Percentiles rank a stretch among this genome's conserved stretches.
Evolutionary conservation across 2,888 invertebrate species (phyloP).

Genomic region (Cataglyphis altisquamis): DNA sequence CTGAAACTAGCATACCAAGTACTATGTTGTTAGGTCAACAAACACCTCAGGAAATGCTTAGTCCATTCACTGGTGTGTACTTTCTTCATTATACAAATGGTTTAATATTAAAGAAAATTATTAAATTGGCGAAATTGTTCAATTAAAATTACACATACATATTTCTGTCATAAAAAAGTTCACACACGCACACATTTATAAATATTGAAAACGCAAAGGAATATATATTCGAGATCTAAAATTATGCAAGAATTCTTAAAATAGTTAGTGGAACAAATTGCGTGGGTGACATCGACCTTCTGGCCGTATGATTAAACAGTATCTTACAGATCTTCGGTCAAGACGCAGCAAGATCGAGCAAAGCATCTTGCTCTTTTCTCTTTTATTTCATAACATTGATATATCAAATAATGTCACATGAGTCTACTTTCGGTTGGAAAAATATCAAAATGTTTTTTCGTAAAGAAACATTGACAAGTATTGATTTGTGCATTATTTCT

Average conservation of each 20-base stretch:
- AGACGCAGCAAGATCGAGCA: neutral
- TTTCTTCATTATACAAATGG: conserved; percentile 18
- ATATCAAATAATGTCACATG: conserved; percentile 47
- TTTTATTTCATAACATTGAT: neutral
- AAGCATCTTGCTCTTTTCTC: conserved; percentile 31
- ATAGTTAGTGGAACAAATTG: conserved; percentile 75
- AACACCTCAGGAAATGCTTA: conserved; percentile 84
- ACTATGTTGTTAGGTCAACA: conserved; percentile 85
- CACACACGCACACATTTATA: conserved; percentile 5
- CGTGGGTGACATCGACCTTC: conserved; percentile 77
- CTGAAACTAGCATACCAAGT: conserved; percentile 83
- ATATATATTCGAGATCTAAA: conserved; percentile 72
- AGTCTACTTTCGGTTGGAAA: conserved; percentile 54
- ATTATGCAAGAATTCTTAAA: conserved; percentile 79
- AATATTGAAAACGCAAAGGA: conserved; percentile 60
- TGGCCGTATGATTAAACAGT: conserved; percentile 72
- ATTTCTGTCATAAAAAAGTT: neutral
- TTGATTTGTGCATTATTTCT: neutral
- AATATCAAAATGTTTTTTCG: conserved; percentile 60
- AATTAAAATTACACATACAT: neutral
- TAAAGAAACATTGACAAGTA: conserved; percentile 36
- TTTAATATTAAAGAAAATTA: neutral
- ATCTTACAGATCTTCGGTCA: conserved; percentile 60
- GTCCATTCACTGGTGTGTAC: conserved; percentile 82
- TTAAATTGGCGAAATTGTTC: neutral